These are phyloP conservation scores for Colletes collaris DNA, from an alignment of 2,888 invertebrate species.

Conservation along the genomic window DNA sequence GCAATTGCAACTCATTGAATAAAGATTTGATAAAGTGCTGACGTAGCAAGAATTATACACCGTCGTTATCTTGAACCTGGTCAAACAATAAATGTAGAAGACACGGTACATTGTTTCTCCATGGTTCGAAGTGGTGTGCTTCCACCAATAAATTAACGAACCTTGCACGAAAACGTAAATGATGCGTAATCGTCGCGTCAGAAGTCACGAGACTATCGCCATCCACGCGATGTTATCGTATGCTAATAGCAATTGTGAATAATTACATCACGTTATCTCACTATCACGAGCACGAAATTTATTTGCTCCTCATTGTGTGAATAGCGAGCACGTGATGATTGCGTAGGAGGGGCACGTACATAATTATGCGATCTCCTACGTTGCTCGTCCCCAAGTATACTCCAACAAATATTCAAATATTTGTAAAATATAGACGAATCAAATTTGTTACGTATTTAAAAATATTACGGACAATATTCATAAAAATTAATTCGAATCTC, in stretches of 20 bases:
- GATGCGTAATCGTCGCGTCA: constrained; percentile 25
- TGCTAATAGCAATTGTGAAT: constrained; percentile 54
- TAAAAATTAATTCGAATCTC: too few relatives aligned
- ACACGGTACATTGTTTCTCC: too few relatives aligned
- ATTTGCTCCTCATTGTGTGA: constrained; percentile 29
- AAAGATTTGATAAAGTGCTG: too few relatives aligned
- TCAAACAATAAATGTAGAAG: too few relatives aligned
- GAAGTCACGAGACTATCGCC: constrained; percentile 58
- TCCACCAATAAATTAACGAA: constrained; percentile 11
- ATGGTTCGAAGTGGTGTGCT: too few relatives aligned
- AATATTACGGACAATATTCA: too few relatives aligned
- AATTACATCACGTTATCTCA: constrained; percentile 62
- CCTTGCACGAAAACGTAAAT: constrained; percentile 11
- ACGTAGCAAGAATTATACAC: too few relatives aligned
- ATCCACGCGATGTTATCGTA: constrained; percentile 62
- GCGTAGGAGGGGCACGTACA: constrained; percentile 5
- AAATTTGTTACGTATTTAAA: too few relatives aligned
- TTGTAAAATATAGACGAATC: background rate
- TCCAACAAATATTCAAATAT: background rate
- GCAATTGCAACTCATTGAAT: too few relatives aligned
- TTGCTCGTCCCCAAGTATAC: background rate
- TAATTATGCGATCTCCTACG: constrained; percentile 8
- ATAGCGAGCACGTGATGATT: constrained; percentile 41
- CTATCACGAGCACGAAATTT: constrained; percentile 42
- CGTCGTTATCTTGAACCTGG: too few relatives aligned